Evolutionary conservation across 2,113 vertebrate genomes (phyloP), one percentile per base, ranked within the genome.

Genomic region (Nyctibius bracteatus): DNA sequence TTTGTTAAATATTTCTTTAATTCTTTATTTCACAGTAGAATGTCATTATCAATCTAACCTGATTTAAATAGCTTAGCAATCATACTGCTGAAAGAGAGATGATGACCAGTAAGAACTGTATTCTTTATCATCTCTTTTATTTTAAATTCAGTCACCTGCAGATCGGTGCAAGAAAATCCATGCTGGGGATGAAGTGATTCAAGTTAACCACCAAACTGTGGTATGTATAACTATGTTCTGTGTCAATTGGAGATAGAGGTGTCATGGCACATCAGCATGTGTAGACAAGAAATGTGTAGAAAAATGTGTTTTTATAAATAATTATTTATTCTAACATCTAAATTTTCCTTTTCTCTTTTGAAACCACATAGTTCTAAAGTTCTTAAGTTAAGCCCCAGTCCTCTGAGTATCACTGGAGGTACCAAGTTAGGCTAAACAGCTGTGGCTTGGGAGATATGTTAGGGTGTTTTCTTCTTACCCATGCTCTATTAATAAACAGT

Each of bases 91-190:
- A 83, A 93, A 97, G 87, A 96, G 87, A 97, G 93, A 97, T 97
- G 96, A 96, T 97, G 83, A 80, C 89, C 43, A 65, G 93, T 98
- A 97, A 98, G 97, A 94, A 66, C 83, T 97, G 91, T 83, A 43
- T 97, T 97, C 88, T 98, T 98, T 96, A 97, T 98, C 94, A 97
- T 98, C 98, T 98, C 92, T 98, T 98, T 98, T 98, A 96, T 98
- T 96, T 98, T 97, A 96, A 98, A 97, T 98, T 97, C 95, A 99
- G 99, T 99, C 99, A 98, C 99, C 99, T 96, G 99, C 99, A 94
- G 99, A 99, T 98, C 98, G 99, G 81, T 99, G 99, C 97, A 99
- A 99, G 99, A 99, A 99, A 98, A 99, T 99, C 97, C 99, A 99
- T 97, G 99, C 99, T 86, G 99, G 99, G 30, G 99, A 99, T 99